These are phyloP conservation scores for Channallabes apus DNA, from an alignment of 2,797 vertebrate species.

Conservation along the genomic window DNA sequence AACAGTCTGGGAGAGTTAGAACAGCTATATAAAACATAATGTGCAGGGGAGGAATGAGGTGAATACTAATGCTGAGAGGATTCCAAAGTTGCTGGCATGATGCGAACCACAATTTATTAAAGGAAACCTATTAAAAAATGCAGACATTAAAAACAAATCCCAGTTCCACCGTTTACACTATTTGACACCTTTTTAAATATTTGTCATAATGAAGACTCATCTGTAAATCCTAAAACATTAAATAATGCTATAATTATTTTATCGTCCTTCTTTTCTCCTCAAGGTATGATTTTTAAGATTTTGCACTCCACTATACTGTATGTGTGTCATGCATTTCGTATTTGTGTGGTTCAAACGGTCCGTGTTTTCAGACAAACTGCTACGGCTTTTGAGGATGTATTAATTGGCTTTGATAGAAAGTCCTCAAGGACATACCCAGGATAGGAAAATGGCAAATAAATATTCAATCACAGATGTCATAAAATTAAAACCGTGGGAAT, in stretches of 20 bases:
- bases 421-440: background rate
- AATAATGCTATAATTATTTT: background rate
- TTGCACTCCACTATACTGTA: background rate
- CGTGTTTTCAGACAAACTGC: background rate
- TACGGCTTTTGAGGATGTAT: background rate
- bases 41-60: too few relatives aligned
- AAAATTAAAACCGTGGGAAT: constrained; percentile 37
- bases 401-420: constrained; percentile 10
- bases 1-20: constrained; percentile 10
- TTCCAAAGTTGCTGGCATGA: background rate
- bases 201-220: background rate
- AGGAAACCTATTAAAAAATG: background rate
- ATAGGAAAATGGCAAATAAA: constrained; percentile 16
- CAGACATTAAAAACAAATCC: background rate
- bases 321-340: background rate
- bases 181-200: background rate
- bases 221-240: background rate
- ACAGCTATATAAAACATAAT: constrained; percentile 5
- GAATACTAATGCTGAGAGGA: background rate
- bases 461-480: constrained; percentile 17
- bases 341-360: background rate
- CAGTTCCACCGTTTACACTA: too few relatives aligned
- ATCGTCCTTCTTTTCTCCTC: too few relatives aligned
- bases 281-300: background rate
- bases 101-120: background rate